Evolutionary conservation across 2,888 invertebrate species (phyloP), one percentile per base, ranked within the genome.

Genomic region (Aspidiotus rigidus): DNA sequence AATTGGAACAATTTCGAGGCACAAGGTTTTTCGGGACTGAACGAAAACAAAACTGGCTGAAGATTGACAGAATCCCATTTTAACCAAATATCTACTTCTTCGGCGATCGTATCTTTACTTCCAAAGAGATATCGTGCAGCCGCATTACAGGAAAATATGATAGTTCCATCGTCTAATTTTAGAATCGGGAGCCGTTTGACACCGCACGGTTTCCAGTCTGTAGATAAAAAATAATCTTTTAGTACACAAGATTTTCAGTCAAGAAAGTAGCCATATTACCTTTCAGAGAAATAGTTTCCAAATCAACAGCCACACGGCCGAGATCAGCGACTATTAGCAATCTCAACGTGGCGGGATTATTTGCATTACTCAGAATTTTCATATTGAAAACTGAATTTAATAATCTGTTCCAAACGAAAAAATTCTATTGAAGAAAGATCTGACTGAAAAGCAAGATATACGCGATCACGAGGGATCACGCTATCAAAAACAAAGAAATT

Each of bases 281-380:
- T 79, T 82, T 83, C 72, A 83, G 80, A 73, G 83, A 79, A 74
- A 85, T 80, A 75, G 81, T 79, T 73, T 84, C 81, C 71, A 89
- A 74, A 71, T 81, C 79, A 17, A 85, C 79, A 72, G 82, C 78
- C 75, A 82, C 82, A 72, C 28, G 57, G 0, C 83, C 83, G 73
- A 86, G 82, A 75, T 86, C 86, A 10, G 86, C 84, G 71, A 87
- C 85, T 75, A 89, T 81, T 41, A 89, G 75, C 73, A 91, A 76
- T 78, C 91, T 90, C 72, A 91, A 79, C 28, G 86, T 84, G 17
- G 87, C 84, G 42, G 89, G 88, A 79, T 90, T 91, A 74, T 86
- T 87, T 75, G 86, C 84, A 76, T 90, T 90, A 10, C 88, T 86
- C 73, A 83, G 84, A 73, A 89, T 82, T 76, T 85, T 86, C 86